Base-by-base conservation (phyloP, 2,888 invertebrate species). In the Molanna angustata region DNA sequence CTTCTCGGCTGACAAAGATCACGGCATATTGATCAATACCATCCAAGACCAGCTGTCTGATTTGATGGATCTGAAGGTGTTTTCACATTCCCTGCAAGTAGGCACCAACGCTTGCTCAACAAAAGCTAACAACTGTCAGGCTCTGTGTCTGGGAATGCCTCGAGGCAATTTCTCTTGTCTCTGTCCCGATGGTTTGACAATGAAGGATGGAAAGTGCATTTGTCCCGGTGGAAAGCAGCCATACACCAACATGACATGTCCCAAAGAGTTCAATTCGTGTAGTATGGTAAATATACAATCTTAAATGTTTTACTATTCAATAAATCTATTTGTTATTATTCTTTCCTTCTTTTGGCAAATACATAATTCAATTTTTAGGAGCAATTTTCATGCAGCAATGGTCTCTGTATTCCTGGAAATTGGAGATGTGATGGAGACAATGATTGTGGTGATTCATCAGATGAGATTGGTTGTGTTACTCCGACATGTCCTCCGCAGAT, bases 51-150 rank as follows among this genome's bases (percentile, higher is more conserved):
- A 85, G 16, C 73, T 88, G 45, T 72, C 79, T 0, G 86, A 88
- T 1, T 69, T 91, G 42, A 91, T 92, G 89, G 93, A 92, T 66
- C 69, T 94, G 56, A 93, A 88, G 58, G 84, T 90, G 7, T 89
- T 81, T 62, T 87, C 88, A 0, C 86, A 87, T 63, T 85, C 84
- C 54, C 74, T 86, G 16, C 90, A 90, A 66, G 78, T 82, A 37
- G 90, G 90, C 1, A 82, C 76, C 11, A 91, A 90, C 62, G 80
- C 80, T 0, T 93, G 93, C 64, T 75, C 79, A 0, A 73, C 72
- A 33, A 80, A 79, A 35, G 77, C 69, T 1, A 66, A 67, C 1
- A 75, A 74, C 13, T 94, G 94, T 61, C 78, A 84, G 1, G 84
- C 88, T 60, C 74, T 94, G 57, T 94, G 94, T 64, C 79, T 93